A percentile compares a stretch with the other conserved stretches of the same genome.
Conservation (phyloP, 2,888 invertebrate genomes). For the Cephalotes varians region DNA sequence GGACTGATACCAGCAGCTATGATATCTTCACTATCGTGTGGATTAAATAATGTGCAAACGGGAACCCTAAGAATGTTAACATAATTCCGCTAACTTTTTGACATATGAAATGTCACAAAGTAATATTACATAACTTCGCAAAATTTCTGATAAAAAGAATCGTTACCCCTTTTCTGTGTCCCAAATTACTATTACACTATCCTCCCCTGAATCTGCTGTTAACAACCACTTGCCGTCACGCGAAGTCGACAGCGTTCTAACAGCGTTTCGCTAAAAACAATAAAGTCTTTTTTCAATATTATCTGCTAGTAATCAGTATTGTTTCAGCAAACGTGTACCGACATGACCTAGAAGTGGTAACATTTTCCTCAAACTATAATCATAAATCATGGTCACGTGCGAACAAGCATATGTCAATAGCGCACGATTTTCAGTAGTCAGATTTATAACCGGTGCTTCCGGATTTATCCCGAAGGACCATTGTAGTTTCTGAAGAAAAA, state of each 20-base stretch:
- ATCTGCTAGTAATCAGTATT: constrained; percentile 24
- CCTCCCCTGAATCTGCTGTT: constrained; percentile 88
- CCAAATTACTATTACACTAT: constrained; percentile 88
- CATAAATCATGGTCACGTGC: constrained; percentile 89
- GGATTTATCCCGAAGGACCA: constrained; percentile 90
- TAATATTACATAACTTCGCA: neutral
- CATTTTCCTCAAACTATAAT: constrained; percentile 88
- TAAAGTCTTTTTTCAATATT: neutral
- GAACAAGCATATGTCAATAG: constrained; percentile 89
- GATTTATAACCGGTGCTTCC: constrained; percentile 88
- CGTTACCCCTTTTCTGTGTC: constrained; percentile 82
- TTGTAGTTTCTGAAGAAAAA: constrained; percentile 86
- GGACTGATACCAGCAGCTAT: constrained; percentile 87
- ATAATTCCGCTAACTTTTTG: neutral
- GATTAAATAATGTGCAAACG: constrained; percentile 87
- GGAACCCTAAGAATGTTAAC: constrained; percentile 84
- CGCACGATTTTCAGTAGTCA: constrained; percentile 87
- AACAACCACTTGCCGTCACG: constrained; percentile 87
- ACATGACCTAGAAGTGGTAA: constrained; percentile 90
- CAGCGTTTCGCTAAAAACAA: constrained; percentile 86
- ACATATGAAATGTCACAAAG: neutral
- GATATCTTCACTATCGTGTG: constrained; percentile 86
- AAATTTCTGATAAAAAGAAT: neutral
- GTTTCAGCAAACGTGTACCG: constrained; percentile 78
- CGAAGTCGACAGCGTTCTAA: constrained; percentile 87